Conservation (phyloP, 2,888 invertebrate species). For the Acanthosepion lycidas region DNA sequence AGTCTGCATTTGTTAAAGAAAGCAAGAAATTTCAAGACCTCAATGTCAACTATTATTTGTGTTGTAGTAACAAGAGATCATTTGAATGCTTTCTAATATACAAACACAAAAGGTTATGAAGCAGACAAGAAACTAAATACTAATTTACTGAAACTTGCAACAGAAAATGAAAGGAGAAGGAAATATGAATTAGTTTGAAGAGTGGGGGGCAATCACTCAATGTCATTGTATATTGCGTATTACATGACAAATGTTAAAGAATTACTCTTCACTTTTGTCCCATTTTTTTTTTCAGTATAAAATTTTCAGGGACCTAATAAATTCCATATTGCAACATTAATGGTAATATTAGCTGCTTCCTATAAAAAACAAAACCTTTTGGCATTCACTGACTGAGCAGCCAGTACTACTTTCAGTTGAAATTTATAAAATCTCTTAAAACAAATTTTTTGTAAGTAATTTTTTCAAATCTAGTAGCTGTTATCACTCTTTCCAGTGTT, state of each 20-base stretch:
- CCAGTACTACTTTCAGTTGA: no score
- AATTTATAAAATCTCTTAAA: no score
- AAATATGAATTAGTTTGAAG: conserved; percentile 15
- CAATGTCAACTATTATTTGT: background rate
- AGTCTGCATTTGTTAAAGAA: background rate
- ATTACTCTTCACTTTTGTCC: background rate
- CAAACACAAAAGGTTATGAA: background rate
- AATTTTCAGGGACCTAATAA: background rate
- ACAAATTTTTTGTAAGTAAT: no score
- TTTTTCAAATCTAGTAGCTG: no score
- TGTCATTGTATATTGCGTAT: background rate
- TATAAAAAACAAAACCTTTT: no score
- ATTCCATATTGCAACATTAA: background rate
- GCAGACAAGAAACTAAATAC: background rate
- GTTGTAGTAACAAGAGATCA: background rate
- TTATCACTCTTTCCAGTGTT: no score
- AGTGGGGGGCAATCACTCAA: background rate
- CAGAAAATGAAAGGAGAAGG: background rate
- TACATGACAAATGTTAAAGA: background rate
- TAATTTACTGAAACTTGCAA: background rate
- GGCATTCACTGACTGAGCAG: no score
- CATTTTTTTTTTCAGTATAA: background rate
- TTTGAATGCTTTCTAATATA: background rate
- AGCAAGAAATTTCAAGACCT: background rate
- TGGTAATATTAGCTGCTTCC: no score